Percentiles rank a stretch among this genome's conserved stretches.
These are phyloP conservation scores for Apolygus lucorum DNA, from an alignment of 1,140 invertebrate genomes.

Conservation along the genomic window DNA sequence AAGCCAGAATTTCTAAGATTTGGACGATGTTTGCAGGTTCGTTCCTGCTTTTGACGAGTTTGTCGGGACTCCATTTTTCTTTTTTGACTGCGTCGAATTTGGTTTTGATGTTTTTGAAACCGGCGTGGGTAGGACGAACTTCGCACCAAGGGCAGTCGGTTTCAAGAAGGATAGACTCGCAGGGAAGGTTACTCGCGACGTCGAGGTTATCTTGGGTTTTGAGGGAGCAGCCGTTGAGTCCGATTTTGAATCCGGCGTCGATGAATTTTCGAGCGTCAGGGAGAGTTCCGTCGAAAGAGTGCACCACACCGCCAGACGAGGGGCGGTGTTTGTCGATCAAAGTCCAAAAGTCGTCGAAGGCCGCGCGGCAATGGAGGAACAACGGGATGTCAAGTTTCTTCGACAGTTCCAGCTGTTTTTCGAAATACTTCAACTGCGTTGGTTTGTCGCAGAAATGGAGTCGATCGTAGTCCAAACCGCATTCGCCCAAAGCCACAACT, in stretches of 20 bases:
- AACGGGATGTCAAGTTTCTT: conserved; percentile 69
- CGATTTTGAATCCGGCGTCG: conserved; percentile 77
- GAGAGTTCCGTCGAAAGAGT: conserved; percentile 86
- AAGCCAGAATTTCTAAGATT: conserved; percentile 79
- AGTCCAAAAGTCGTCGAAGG: conserved; percentile 45
- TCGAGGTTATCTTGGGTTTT: conserved; percentile 83
- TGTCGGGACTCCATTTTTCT: conserved; percentile 70
- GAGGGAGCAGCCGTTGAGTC: conserved; percentile 92
- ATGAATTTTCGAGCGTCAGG: conserved; percentile 71
- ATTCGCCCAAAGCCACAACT: conserved; percentile 87
- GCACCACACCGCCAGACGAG: conserved; percentile 69
- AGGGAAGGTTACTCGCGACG: conserved; percentile 68
- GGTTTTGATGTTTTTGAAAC: conserved; percentile 64
- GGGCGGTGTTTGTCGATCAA: background rate
- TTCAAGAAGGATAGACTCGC: conserved; percentile 76
- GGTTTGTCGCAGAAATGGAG: conserved; percentile 80
- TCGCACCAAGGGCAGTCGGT: conserved; percentile 97
- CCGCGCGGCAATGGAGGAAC: conserved; percentile 86
- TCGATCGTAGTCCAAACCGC: conserved; percentile 89
- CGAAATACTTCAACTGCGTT: conserved; percentile 79
- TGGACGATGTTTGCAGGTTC: conserved; percentile 82
- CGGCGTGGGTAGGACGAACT: conserved; percentile 76
- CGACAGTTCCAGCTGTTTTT: conserved; percentile 73
- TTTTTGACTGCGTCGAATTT: conserved; percentile 68
- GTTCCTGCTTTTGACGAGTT: conserved; percentile 78